Percentiles rank a stretch among this genome's conserved stretches.
phyloP scores from a whole-genome alignment of 2,888 invertebrate species.

The Cenopis cana region DNA sequence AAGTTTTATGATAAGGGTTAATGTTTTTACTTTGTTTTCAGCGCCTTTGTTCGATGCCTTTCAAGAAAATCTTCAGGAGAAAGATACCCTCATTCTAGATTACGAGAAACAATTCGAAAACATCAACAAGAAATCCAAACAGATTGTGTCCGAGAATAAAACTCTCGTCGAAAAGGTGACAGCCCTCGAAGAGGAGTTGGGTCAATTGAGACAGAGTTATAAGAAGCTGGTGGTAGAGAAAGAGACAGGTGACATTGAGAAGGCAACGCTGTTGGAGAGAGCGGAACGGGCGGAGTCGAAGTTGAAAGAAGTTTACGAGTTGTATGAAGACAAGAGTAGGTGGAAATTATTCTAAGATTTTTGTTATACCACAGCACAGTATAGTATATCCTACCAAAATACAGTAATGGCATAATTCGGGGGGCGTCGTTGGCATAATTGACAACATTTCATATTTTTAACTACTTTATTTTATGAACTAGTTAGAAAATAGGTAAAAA shows the following conservation, averaged over 20 bases:
- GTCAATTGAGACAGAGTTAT: slow-evolving; percentile 71
- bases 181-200: slow-evolving; percentile 66
- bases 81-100: slow-evolving; percentile 88
- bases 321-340: slow-evolving; percentile 90
- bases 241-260: slow-evolving; percentile 78
- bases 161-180: slow-evolving; percentile 76
- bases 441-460: too few relatives aligned
- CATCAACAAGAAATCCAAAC: slow-evolving; percentile 89
- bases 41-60: slow-evolving; percentile 91
- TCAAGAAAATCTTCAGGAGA: slow-evolving; percentile 91
- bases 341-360: slow-evolving; percentile 40
- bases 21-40: slow-evolving; percentile 56
- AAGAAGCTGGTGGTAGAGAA: slow-evolving; percentile 74
- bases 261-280: slow-evolving; percentile 85
- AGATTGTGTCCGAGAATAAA: slow-evolving; percentile 89
- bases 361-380: too few relatives aligned
- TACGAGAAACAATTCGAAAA: slow-evolving; percentile 89
- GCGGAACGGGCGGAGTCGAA: slow-evolving; percentile 89
- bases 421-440: too few relatives aligned
- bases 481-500: too few relatives aligned
- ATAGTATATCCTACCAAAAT: too few relatives aligned
- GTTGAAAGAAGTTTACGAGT: slow-evolving; percentile 89
- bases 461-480: too few relatives aligned
- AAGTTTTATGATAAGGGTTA: too few relatives aligned
- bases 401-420: too few relatives aligned